Base-by-base conservation (phyloP, 2,888 invertebrate species). In the Nowickia ferox region DNA sequence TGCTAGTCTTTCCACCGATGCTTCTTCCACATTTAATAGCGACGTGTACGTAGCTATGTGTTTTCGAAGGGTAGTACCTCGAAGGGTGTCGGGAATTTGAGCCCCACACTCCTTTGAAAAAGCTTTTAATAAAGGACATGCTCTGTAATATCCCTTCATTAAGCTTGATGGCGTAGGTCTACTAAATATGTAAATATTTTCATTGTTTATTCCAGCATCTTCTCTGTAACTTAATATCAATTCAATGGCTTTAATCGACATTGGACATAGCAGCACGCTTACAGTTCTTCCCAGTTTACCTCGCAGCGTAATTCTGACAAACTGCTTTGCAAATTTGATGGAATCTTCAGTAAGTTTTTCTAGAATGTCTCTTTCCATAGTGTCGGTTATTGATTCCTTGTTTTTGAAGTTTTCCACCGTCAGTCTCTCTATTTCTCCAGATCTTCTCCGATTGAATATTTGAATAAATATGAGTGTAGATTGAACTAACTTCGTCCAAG, bases 31-130 rank as follows among this genome's bases (percentile, higher is more conserved):
- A 22, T 65, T 65, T 2, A 65, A 15, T 38, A 59, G 13, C 10
- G 48, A 10, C 6, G 19, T 40, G 19, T 63, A 46, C 1, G 19
- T 65, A 1, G 63, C 63, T 22, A 66, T 66, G 30, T 66, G 22
- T 5, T 66, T 66, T 30, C 66, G 22, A 9, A 79, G 44, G 9
- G 17, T 22, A 1, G 79, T 65, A n/a, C 79, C 79, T 65, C 79
- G 72, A 15, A 80, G 46, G 4, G 17, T 80, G 3, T 65, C 55
- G 1, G 78, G 78, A 2, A 78, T 59, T 15, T 69, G 8, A 5
- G 78, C 69, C n/a, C 69, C 78, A 63, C 78, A 78, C 9, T 59
- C 63, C 13, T 2, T 9, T 5, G 72, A 38, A 72, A 46, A 72
- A 44, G 44, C 3, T n/a, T 30, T 71, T 15, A 80, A 38, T 5